Conservation (phyloP, 1,140 invertebrate genomes). For the Ectropis grisescens region DNA sequence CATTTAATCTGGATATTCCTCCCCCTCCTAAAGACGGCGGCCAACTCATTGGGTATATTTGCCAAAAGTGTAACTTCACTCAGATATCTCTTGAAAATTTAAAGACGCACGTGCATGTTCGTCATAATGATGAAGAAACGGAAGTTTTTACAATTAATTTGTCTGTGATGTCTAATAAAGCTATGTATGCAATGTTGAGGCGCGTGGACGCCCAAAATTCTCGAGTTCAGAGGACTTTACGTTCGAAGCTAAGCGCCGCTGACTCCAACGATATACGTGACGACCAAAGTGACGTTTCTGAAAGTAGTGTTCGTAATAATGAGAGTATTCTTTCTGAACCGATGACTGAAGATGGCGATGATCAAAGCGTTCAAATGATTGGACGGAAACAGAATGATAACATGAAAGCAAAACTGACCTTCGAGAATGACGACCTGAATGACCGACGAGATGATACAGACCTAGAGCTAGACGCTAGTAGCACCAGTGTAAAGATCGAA, state of each 20-base stretch:
- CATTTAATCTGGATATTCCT: conserved; percentile 47
- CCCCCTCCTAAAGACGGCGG: conserved; percentile 38
- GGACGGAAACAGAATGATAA: conserved; percentile 3
- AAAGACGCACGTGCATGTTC: conserved; percentile 71
- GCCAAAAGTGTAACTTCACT: conserved; percentile 76
- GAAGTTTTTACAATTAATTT: conserved; percentile 55
- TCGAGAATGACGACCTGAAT: conserved; percentile 37
- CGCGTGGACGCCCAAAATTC: conserved; percentile 1
- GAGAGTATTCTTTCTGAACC: no score
- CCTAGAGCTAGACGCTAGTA: no score
- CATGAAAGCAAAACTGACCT: conserved; percentile 40
- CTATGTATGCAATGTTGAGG: conserved; percentile 12
- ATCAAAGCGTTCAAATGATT: no score
- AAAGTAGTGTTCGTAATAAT: no score
- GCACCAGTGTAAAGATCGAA: conserved; percentile 5
- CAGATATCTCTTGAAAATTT: conserved; percentile 74
- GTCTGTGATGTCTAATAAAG: conserved; percentile 29
- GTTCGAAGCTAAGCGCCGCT: conserved; percentile 19
- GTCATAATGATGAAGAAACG: conserved; percentile 64
- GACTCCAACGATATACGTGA: conserved; percentile 16
- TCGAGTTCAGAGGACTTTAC: conserved; percentile 29
- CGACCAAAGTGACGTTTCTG: not conserved
- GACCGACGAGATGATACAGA: no score
- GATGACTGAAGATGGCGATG: no score
- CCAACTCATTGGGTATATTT: conserved; percentile 75